These are phyloP conservation scores for Brachypalpus laphriformis DNA, from an alignment of 2,888 invertebrate species.

Conservation along the genomic window DNA sequence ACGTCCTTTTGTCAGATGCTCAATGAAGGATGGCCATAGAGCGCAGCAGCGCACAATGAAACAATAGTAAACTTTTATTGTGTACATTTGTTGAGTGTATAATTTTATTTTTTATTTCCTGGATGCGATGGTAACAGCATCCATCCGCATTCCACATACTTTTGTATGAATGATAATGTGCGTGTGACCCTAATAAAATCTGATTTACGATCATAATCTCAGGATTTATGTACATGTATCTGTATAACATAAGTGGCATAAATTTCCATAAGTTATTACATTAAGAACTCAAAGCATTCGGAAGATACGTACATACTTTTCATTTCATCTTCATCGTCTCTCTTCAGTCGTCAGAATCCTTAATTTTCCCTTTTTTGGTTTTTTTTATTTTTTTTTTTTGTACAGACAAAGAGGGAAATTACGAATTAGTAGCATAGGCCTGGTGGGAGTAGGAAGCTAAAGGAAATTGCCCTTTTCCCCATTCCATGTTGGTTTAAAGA, in stretches of 20 bases:
- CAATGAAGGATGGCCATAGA: not conserved
- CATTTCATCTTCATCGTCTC: slow-evolving; percentile 41
- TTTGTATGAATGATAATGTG: slow-evolving; percentile 60
- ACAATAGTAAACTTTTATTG: slow-evolving; percentile 8
- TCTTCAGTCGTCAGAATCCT: not conserved
- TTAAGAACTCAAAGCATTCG: slow-evolving; percentile 56
- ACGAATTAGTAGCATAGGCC: not conserved
- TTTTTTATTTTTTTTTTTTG: not conserved
- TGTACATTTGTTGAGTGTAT: slow-evolving; percentile 2
- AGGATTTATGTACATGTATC: slow-evolving; percentile 63
- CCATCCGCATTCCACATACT: slow-evolving; percentile 22
- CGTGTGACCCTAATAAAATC: slow-evolving; percentile 70
- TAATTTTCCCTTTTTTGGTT: not conserved
- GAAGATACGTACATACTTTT: slow-evolving; percentile 1
- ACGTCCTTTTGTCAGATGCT: slow-evolving; percentile 9
- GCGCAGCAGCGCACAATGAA: not conserved
- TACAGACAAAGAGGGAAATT: not conserved
- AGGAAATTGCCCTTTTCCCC: not conserved
- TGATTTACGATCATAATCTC: slow-evolving; percentile 71
- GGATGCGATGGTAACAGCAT: slow-evolving; percentile 12
- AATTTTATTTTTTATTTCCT: slow-evolving; percentile 56
- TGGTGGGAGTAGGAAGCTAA: not conserved
- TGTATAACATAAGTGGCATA: slow-evolving; percentile 62
- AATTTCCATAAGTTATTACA: slow-evolving; percentile 71
- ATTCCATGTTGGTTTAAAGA: not conserved